These are phyloP conservation scores for Scytalopus superciliaris DNA, from an alignment of 2,113 vertebrate genomes.

Conservation along the genomic window DNA sequence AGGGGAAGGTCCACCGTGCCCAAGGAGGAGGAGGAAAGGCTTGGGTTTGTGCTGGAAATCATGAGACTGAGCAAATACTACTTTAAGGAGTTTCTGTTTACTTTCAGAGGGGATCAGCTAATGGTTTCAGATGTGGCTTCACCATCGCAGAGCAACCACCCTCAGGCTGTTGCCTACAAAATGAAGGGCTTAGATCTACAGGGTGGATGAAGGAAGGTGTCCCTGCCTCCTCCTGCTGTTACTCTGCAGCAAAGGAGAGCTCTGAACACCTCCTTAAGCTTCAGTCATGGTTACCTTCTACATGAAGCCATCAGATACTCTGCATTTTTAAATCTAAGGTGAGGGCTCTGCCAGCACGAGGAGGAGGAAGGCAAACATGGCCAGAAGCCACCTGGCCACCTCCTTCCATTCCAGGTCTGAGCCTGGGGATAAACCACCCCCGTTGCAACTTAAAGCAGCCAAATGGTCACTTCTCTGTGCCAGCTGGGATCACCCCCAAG, in stretches of 20 bases:
- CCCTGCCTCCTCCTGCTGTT: background rate
- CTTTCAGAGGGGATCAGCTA: background rate
- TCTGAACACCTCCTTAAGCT: background rate
- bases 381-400: constrained; percentile 44
- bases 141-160: background rate
- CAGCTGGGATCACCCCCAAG: constrained; percentile 56
- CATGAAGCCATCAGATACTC: background rate
- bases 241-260: background rate
- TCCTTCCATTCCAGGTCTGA: background rate
- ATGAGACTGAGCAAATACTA: rapidly evolving
- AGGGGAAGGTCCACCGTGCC: background rate
- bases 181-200: background rate
- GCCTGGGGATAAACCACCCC: constrained; percentile 10
- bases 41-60: background rate
- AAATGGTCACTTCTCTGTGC: constrained; percentile 23
- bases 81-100: background rate
- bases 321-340: background rate
- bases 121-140: background rate
- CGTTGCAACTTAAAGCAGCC: constrained; percentile 3
- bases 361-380: background rate
- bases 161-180: background rate
- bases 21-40: background rate
- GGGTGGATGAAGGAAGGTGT: background rate
- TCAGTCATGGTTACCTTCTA: background rate
- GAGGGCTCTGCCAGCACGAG: background rate